Evolutionary conservation across 2,113 vertebrate species (phyloP).

Genomic region (Xenopus borealis): DNA sequence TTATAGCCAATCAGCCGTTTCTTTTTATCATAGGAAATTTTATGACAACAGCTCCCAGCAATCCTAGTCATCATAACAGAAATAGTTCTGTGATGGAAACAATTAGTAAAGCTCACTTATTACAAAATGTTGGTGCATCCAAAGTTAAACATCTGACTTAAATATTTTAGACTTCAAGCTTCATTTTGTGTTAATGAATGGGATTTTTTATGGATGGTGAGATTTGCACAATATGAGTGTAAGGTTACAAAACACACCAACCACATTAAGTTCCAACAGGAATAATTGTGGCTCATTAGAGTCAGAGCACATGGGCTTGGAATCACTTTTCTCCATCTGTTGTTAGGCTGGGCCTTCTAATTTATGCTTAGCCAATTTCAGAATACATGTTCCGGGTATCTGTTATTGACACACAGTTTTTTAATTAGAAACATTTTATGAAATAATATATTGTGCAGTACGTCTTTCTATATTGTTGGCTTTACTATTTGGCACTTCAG

Average conservation of each 20-base stretch:
- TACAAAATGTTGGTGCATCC: too few relatives aligned
- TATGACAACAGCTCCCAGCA: neutral
- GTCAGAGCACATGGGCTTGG: conserved; percentile 5
- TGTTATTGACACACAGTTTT: neutral
- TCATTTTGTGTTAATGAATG: conserved; percentile 9
- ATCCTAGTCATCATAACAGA: conserved; percentile 6
- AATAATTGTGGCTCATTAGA: conserved; percentile 22
- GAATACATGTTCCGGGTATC: neutral
- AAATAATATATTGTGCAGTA: too few relatives aligned
- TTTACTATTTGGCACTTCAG: too few relatives aligned
- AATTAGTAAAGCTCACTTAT: too few relatives aligned
- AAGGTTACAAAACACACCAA: too few relatives aligned
- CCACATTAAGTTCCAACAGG: conserved; percentile 14
- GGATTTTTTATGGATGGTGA: conserved; percentile 2
- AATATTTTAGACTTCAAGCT: conserved; percentile 27
- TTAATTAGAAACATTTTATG: too few relatives aligned
- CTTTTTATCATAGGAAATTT: neutral
- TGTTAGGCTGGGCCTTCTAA: conserved; percentile 4
- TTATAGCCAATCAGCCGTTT: conserved; percentile 31
- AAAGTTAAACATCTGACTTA: too few relatives aligned
- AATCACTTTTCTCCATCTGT: conserved; percentile 17
- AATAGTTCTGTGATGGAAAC: conserved; percentile 10
- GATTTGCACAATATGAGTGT: neutral
- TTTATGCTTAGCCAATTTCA: neutral
- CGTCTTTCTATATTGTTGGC: too few relatives aligned